Conservation (phyloP, 1,140 invertebrate genomes). For the Globodera rostochiensis region DNA sequence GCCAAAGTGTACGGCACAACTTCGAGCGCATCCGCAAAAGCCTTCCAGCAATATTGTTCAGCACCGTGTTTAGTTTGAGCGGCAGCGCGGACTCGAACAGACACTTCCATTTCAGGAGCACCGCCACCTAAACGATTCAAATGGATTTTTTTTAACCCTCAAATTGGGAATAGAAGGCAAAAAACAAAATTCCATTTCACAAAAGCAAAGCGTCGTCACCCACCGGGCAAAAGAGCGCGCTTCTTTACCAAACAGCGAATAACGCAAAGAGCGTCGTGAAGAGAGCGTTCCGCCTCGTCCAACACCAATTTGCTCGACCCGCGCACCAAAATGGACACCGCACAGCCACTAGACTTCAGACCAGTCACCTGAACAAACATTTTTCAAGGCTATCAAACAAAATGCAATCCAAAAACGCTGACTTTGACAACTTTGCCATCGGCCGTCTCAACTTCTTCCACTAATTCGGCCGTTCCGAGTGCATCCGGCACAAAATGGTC, state of each 20-base stretch:
- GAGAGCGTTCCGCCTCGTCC: conserved; percentile 84
- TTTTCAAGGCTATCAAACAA: conserved; percentile 37
- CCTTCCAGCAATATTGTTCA: conserved; percentile 85
- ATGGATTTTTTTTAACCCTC: too few species aligned
- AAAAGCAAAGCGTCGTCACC: neutral
- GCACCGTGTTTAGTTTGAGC: conserved; percentile 84
- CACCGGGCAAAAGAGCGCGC: conserved; percentile 65
- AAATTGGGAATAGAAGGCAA: neutral
- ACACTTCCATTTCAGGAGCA: conserved; percentile 92
- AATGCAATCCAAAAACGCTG: conserved; percentile 65
- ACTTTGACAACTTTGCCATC: conserved; percentile 86
- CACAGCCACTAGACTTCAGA: conserved; percentile 82
- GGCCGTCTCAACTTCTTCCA: conserved; percentile 89
- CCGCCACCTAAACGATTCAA: conserved; percentile 75
- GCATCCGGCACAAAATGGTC: conserved; percentile 94
- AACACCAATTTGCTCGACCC: conserved; percentile 94
- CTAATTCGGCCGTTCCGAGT: conserved; percentile 86
- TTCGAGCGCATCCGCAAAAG: conserved; percentile 93
- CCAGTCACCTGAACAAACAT: conserved; percentile 88
- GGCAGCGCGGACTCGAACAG: conserved; percentile 79
- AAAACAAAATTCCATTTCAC: conserved; percentile 65
- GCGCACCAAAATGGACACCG: conserved; percentile 87
- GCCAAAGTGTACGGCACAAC: conserved; percentile 95
- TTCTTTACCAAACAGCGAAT: conserved; percentile 94
- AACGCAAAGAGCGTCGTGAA: conserved; percentile 97